Percentiles rank a stretch among this genome's conserved stretches.
Evolutionary conservation across 2,797 vertebrate genomes (phyloP).

Genomic region (Rhincodon typus): DNA sequence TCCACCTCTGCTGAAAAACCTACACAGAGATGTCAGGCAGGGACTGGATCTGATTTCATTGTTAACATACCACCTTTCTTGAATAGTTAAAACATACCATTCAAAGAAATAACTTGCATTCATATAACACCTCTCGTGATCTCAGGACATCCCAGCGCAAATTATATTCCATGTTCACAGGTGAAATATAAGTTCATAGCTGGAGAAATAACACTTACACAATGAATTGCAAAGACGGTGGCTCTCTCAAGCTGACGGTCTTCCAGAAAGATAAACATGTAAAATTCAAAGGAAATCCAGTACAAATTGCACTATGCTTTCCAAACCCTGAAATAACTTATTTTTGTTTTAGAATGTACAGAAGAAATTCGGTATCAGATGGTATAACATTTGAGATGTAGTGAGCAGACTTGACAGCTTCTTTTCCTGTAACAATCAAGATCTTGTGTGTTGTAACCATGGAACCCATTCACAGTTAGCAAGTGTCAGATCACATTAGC

Average conservation of each 20-base stretch:
- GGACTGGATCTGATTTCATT: not conserved
- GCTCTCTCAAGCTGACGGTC: not conserved
- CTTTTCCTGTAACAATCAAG: slow-evolving; percentile 48
- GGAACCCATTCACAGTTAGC: slow-evolving; percentile 76
- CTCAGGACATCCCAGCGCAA: too few relatives aligned
- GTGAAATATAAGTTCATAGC: not conserved
- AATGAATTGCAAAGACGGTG: not conserved
- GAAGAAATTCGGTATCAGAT: slow-evolving; percentile 64
- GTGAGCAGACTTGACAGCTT: slow-evolving; percentile 58
- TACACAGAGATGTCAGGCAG: not conserved
- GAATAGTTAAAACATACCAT: not conserved
- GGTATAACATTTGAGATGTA: slow-evolving; percentile 67
- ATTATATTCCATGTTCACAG: not conserved
- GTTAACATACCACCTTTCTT: not conserved
- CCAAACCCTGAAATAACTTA: slow-evolving; percentile 42
- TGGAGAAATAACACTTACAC: not conserved
- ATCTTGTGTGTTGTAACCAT: slow-evolving; percentile 67
- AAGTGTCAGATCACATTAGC: slow-evolving; percentile 63
- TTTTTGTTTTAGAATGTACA: slow-evolving; percentile 69
- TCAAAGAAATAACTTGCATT: not conserved
- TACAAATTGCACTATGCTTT: not conserved
- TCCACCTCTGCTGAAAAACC: not conserved
- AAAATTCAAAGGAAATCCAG: not conserved
- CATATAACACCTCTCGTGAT: not conserved
- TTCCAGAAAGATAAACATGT: not conserved